Percentiles rank a stretch among this genome's conserved stretches.
Conservation (phyloP, 2,888 invertebrate genomes). For the Mesodorylaimus sp. region DNA sequence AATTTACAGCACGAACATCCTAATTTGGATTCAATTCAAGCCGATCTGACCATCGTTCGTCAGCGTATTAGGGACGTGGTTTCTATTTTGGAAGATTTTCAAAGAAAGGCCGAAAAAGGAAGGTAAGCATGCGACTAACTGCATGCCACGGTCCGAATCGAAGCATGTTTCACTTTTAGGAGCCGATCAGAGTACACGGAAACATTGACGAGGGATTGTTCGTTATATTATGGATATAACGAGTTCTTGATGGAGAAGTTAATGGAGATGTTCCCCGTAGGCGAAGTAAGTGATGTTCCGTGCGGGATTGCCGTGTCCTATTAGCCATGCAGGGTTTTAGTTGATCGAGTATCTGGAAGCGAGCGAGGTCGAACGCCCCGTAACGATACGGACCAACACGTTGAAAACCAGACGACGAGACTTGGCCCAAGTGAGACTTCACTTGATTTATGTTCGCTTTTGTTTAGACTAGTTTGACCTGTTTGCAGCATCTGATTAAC, state of each 20-base stretch:
- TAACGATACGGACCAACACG: slow-evolving; percentile 86
- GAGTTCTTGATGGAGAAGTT: slow-evolving; percentile 77
- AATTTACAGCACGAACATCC: too few species aligned
- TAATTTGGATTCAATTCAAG: too few species aligned
- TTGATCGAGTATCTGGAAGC: slow-evolving; percentile 85
- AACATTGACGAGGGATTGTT: slow-evolving; percentile 61
- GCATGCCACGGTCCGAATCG: too few species aligned
- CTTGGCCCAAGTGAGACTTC: slow-evolving; percentile 51
- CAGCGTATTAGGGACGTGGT: slow-evolving; percentile 10
- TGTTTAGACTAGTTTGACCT: slow-evolving; percentile 3
- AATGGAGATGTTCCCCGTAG: slow-evolving; percentile 67
- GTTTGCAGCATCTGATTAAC: slow-evolving; percentile 57
- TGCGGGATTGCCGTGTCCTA: too few species aligned
- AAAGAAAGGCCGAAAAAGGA: slow-evolving; percentile 17
- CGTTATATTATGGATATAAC: slow-evolving; percentile 88
- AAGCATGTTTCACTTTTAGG: slow-evolving; percentile 38
- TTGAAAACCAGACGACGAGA: slow-evolving; percentile 69
- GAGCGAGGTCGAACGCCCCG: slow-evolving; percentile 76
- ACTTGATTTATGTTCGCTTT: slow-evolving; percentile 1
- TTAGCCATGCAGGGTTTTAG: too few species aligned
- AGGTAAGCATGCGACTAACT: too few species aligned
- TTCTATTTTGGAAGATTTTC: slow-evolving; percentile 21
- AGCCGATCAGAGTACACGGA: slow-evolving; percentile 61
- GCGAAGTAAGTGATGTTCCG: slow-evolving; percentile 38
- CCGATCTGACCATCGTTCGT: slow-evolving; percentile 7